Evolutionary conservation across 2,113 vertebrate species (phyloP), one percentile per base, ranked within the genome.

Genomic region (Carassius gibelio): DNA sequence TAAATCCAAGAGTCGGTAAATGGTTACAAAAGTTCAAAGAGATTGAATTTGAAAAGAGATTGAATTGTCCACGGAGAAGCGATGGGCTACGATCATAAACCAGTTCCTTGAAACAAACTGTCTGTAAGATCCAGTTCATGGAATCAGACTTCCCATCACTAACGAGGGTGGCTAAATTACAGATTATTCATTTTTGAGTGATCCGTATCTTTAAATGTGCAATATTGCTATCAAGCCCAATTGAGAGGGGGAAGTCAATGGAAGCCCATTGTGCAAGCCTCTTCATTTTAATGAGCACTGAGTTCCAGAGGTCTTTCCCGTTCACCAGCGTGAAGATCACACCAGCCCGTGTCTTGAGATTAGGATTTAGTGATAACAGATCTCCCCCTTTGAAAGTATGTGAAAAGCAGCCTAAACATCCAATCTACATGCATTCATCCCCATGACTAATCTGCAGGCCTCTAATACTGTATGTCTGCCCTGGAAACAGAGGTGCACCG

Each of bases 381-480:
- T 86, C 81, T 81, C 75, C 26, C 68, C 66, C 82, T 82, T 86
- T 86, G 71, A 88, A 81, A 66, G 71, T 64, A 72, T 66, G 80
- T 88, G 85, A 88, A 88, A 82, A 71, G 88, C 57, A 61, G 57
- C 59, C 85, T 88, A 88, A 88, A 88, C 84, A 88, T 87, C 85
- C 88, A 87, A 87, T 87, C 85, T 74, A 84, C 74, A 83, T 68
- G 75, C 85, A 88, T 84, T 88, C 82, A 88, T 87, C 85, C 42
- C 85, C 81, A 84, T 84, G 82, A 87, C 88, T 88, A 88, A 88
- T 87, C 85, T 76, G 76, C 72, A 59, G 82, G 30, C 88, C 68
- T 84, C 86, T 87, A 88, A 88, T 88, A 88, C 88, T 87, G 88
- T 88, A 88, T 84, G 77, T 82, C 72, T 61, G 79, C 84, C 78